Base-by-base conservation (phyloP, 2,888 invertebrate genomes). In the Cheilosia impressa region DNA sequence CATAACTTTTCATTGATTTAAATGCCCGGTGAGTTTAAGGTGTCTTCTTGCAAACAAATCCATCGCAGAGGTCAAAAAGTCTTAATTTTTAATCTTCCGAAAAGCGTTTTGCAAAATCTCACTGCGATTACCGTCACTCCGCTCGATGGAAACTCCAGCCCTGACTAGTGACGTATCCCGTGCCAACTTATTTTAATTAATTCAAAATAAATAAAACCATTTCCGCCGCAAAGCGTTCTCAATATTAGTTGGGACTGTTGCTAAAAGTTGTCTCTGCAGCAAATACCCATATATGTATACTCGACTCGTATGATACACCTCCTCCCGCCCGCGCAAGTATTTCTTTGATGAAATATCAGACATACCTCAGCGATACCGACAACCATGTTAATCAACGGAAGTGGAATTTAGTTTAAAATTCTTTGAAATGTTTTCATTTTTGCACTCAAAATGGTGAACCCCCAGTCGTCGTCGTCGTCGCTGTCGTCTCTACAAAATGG, bases 381-480 rank as follows among this genome's bases (percentile, higher is more conserved):
- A 47, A 47, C n/a, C 24, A 27, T n/a, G 19, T 47, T 47, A 47
- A 47, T 52, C 22, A 52, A 52, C 52, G 13, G 24, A 52, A 52
- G 22, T 52, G 24, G 24, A 52, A 24, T 52, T 52, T 24, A 52
- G 24, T 15, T 24, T 10, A 52, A 52, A 24, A 52, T 52, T 24
- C 52, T 52, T 13, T 5, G 24, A 52, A 52, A 52, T 24, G 24
- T 15, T 24, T 24, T 24, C 13, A 19, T 22, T 19, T 50, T 17
- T 7, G 13, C 45, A 17, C 7, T n/a, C 43, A n/a, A 43, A 43
- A 43, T 45, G 45, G 15, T 15, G 4, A 45, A 45, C 15, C 7
- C 15, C n/a, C 17, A 5, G 45, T 19, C 9, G 47, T n/a, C n/a
- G 45, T n/a, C 17, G 9, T 47, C 2, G 0, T 45, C 7, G 6